These are phyloP conservation scores for Donacobius atricapilla DNA, from an alignment of 2,113 vertebrate species.

Conservation along the genomic window DNA sequence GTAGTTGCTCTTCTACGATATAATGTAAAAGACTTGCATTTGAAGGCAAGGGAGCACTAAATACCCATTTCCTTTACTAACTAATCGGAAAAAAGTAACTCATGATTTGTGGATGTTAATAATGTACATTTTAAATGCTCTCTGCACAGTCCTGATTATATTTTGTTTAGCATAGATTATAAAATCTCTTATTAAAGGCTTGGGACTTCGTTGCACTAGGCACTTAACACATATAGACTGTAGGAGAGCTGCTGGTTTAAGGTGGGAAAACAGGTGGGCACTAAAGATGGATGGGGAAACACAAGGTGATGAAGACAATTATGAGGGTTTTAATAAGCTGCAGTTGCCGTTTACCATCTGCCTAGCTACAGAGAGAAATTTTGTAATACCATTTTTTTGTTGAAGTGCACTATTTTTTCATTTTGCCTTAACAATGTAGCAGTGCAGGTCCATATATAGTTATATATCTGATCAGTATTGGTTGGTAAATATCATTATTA, in stretches of 20 bases:
- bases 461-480: background rate
- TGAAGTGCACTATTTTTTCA: background rate
- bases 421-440: background rate
- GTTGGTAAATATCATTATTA: background rate
- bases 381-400: background rate
- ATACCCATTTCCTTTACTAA: background rate
- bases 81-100: background rate
- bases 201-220: background rate
- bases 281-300: background rate
- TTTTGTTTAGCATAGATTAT: background rate
- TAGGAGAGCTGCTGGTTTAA: background rate
- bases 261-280: background rate
- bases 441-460: rapidly evolving
- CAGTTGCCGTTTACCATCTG: background rate
- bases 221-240: background rate
- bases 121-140: background rate
- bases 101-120: background rate
- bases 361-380: background rate
- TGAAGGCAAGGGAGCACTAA: background rate
- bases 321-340: background rate
- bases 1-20: background rate
- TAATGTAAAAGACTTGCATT: background rate
- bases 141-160: background rate
- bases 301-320: background rate
- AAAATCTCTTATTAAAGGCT: background rate